phyloP scores from a whole-genome alignment of 2,888 invertebrate genomes.

The Tachystola acroxantha region DNA sequence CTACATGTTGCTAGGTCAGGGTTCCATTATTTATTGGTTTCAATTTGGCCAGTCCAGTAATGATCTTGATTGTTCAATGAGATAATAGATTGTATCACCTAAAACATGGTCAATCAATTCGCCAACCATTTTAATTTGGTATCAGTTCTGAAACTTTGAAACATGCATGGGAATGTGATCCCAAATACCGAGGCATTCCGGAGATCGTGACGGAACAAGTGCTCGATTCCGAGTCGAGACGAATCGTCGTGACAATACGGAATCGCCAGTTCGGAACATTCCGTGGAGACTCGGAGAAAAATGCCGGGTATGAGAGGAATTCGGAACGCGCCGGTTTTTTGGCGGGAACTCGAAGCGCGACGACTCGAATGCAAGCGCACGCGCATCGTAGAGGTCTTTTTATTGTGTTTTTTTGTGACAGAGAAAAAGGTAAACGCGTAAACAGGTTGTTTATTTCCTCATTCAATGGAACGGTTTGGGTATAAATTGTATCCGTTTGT shows the following conservation, averaged over 20 bases:
- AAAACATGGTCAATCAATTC: too few species aligned
- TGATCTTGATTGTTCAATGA: too few species aligned
- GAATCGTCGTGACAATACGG: conserved; percentile 54
- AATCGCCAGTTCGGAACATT: conserved; percentile 40
- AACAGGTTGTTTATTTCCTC: conserved; percentile 40
- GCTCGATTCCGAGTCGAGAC: conserved; percentile 49
- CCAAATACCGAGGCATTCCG: too few species aligned
- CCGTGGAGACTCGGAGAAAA: conserved; percentile 33
- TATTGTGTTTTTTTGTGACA: conserved; percentile 29
- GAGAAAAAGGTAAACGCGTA: conserved; percentile 39
- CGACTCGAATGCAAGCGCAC: conserved; percentile 63
- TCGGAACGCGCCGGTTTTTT: conserved; percentile 56
- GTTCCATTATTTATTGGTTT: too few species aligned
- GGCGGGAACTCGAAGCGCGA: conserved; percentile 53
- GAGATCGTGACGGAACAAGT: conserved; percentile 54
- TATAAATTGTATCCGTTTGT: too few species aligned
- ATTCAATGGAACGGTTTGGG: background rate
- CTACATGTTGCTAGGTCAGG: too few species aligned
- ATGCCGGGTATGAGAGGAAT: conserved; percentile 49
- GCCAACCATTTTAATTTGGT: too few species aligned
- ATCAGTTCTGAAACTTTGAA: too few species aligned
- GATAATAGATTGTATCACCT: too few species aligned
- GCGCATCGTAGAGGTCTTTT: conserved; percentile 41
- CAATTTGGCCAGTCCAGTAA: too few species aligned
- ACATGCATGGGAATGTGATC: too few species aligned